phyloP scores from a whole-genome alignment of 2,113 vertebrate genomes.

The Ivindomyrus marchei region DNA sequence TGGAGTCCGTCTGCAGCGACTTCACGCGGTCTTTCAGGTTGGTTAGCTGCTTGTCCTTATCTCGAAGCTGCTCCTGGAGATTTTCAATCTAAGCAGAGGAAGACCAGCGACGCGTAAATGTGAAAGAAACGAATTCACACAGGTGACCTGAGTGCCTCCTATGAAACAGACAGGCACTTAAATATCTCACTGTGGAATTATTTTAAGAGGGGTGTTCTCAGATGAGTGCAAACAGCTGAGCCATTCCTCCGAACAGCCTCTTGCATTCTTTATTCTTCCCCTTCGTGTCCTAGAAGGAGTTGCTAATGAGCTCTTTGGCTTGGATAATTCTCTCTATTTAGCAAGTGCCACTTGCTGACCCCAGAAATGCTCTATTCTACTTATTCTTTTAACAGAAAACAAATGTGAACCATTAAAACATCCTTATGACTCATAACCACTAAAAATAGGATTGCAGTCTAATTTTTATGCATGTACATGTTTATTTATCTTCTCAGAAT shows the following conservation, averaged over 20 bases:
- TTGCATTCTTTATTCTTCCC: not conserved
- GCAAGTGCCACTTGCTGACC: constrained; percentile 28
- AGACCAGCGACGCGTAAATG: not conserved
- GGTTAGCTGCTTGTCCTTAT: constrained; percentile 92
- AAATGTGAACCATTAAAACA: constrained; percentile 10
- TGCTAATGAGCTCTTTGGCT: constrained; percentile 13
- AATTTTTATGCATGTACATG: not conserved
- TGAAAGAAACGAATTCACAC: not conserved
- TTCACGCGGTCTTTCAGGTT: constrained; percentile 89
- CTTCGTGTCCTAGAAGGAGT: not conserved
- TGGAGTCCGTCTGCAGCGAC: constrained; percentile 90
- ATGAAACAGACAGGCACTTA: constrained; percentile 22
- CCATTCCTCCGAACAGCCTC: constrained; percentile 7
- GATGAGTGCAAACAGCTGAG: constrained; percentile 25
- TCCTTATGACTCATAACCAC: constrained; percentile 15
- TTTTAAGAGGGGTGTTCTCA: constrained; percentile 4
- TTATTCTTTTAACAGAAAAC: constrained; percentile 35
- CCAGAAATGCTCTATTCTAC: constrained; percentile 37
- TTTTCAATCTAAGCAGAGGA: constrained; percentile 79
- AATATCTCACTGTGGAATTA: constrained; percentile 2
- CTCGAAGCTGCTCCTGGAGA: constrained; percentile 91
- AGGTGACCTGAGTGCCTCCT: not conserved
- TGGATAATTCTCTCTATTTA: constrained; percentile 26
- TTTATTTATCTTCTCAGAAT: not conserved
- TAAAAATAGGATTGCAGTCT: not conserved